Percentiles rank a stretch among this genome's conserved stretches.
Evolutionary conservation across 2,113 vertebrate genomes (phyloP).

Genomic region (Ciconia maguari): DNA sequence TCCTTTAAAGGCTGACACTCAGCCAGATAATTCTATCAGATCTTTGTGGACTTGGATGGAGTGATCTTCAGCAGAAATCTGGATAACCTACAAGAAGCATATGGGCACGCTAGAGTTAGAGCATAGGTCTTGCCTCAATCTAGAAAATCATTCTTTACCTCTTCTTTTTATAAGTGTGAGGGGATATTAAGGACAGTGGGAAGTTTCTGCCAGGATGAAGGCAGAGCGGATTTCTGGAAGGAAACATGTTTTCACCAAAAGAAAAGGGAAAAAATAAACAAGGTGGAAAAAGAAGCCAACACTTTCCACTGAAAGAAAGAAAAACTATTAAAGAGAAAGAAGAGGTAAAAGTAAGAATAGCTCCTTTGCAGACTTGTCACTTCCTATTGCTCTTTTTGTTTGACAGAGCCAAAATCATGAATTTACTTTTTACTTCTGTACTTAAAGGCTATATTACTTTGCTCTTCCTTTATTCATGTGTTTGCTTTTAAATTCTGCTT

Average conservation of each 20-base stretch:
- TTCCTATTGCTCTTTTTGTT: neutral
- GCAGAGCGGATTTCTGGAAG: constrained; percentile 14
- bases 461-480: neutral
- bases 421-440: neutral
- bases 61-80: neutral
- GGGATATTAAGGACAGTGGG: constrained; percentile 12
- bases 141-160: neutral
- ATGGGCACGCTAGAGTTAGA: neutral
- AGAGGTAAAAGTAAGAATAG: neutral
- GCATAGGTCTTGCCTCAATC: neutral
- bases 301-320: constrained; percentile 17
- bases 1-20: constrained; percentile 37
- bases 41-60: neutral
- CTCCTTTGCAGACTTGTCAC: neutral
- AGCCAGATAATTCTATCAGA: constrained; percentile 39
- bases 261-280: constrained; percentile 30
- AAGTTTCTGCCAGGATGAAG: constrained; percentile 1
- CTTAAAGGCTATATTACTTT: neutral
- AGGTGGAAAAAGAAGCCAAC: neutral
- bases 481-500: neutral
- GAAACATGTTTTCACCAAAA: constrained; percentile 32
- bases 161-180: neutral
- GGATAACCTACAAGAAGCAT: neutral
- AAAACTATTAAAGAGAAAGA: neutral
- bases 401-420: neutral